Percentiles rank a stretch among this genome's conserved stretches.
These are phyloP conservation scores for Pelusios castaneus DNA, from an alignment of 2,113 vertebrate genomes.

Conservation along the genomic window DNA sequence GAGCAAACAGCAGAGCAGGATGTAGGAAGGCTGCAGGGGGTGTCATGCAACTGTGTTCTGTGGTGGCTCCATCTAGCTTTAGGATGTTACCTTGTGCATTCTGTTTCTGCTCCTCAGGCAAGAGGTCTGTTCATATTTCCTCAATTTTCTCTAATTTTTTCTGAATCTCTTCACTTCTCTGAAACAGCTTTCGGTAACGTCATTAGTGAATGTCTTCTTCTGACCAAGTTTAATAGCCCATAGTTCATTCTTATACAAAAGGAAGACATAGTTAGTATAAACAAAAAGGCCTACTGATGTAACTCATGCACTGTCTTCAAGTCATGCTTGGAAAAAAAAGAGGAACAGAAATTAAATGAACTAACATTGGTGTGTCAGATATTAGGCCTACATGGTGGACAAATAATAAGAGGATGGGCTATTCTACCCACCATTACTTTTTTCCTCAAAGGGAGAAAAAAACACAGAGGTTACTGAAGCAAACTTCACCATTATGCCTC, in stretches of 20 bases:
- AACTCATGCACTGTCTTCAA: no score
- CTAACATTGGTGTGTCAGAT: no score
- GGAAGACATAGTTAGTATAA: no score
- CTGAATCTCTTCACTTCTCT: not conserved
- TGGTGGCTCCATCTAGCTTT: not conserved
- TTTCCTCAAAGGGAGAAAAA: no score
- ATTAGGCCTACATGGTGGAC: no score
- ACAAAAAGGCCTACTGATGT: no score
- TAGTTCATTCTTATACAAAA: not conserved
- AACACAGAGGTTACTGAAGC: no score
- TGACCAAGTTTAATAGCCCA: not conserved
- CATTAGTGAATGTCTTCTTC: not conserved
- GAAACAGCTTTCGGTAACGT: not conserved
- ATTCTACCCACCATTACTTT: no score
- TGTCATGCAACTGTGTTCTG: not conserved
- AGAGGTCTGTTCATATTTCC: not conserved
- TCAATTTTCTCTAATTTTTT: not conserved
- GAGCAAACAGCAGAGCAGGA: not conserved
- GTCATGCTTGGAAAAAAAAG: no score
- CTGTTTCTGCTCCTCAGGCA: not conserved
- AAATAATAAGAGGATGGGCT: no score
- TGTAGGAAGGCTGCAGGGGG: not conserved
- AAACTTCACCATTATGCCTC: no score
- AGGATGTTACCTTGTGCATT: not conserved
- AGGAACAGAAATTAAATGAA: no score